Evolutionary conservation across 2,888 invertebrate genomes (phyloP).

Genomic region (Zaprionus bogoriensis): DNA sequence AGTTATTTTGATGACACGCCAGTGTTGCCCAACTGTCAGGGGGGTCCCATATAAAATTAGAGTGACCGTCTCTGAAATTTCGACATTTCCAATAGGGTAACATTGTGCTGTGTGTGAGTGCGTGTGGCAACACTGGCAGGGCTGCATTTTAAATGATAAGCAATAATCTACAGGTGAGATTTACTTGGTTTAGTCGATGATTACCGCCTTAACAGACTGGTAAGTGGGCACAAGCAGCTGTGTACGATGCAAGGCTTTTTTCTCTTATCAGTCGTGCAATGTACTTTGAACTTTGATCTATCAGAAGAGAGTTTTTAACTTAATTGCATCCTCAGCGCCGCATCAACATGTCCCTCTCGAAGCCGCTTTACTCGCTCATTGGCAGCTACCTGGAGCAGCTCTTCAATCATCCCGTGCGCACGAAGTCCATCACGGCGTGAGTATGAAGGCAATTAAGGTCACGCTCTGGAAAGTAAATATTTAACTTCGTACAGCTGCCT

Average conservation of each 20-base stretch:
- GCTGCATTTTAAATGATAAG: conserved; percentile 17
- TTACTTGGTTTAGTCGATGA: conserved; percentile 36
- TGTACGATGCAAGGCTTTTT: neutral
- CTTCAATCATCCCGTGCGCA: conserved; percentile 89
- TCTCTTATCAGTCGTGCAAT: conserved; percentile 41
- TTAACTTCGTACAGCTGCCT: conserved; percentile 89
- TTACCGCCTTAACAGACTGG: conserved; percentile 20
- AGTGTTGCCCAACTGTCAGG: conserved; percentile 11
- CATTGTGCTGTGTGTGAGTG: too few species aligned
- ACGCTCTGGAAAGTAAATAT: too few species aligned
- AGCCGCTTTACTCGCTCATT: conserved; percentile 88
- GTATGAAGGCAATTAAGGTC: neutral
- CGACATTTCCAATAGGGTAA: too few species aligned
- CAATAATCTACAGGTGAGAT: conserved; percentile 36
- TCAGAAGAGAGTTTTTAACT: neutral
- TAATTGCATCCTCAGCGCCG: neutral
- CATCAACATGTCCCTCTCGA: conserved; percentile 82
- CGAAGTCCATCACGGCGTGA: conserved; percentile 92
- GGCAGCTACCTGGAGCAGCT: conserved; percentile 89
- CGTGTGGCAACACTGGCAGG: conserved; percentile 26
- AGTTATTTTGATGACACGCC: conserved; percentile 32
- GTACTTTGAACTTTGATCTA: conserved; percentile 76
- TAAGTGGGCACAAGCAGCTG: neutral
- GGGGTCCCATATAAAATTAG: neutral
- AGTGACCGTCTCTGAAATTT: conserved; percentile 15